Conservation (phyloP, 1,140 invertebrate genomes). For the Dufourea novaeangliae region DNA sequence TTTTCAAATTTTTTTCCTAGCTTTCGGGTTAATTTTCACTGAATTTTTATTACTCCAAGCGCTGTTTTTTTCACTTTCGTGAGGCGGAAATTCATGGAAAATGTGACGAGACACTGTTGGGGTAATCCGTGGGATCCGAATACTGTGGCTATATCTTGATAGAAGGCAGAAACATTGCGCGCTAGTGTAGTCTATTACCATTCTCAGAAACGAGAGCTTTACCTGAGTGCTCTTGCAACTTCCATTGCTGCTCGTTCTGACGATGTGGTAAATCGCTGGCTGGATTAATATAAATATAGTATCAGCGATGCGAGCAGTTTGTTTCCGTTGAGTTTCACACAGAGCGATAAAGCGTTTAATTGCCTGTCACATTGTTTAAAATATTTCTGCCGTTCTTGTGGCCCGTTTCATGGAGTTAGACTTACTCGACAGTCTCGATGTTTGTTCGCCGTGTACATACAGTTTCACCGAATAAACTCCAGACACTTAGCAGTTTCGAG, state of each 20-base stretch:
- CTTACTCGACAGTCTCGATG: background rate
- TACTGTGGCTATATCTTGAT: background rate
- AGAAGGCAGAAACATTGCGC: background rate
- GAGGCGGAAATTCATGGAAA: background rate
- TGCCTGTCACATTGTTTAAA: too few species aligned
- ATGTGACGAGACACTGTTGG: background rate
- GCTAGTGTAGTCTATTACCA: background rate
- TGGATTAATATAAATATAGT: too few species aligned
- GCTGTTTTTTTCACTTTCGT: background rate
- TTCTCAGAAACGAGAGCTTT: background rate
- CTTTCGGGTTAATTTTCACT: background rate
- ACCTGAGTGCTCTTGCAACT: background rate
- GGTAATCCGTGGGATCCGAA: constrained; percentile 2
- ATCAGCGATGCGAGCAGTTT: too few species aligned
- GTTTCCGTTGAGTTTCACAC: too few species aligned
- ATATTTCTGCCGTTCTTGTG: too few species aligned
- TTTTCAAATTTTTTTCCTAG: background rate
- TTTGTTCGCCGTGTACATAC: background rate
- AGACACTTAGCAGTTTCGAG: background rate
- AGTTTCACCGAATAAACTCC: background rate
- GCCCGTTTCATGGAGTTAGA: too few species aligned
- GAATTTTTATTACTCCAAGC: background rate
- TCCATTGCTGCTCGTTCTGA: too few species aligned
- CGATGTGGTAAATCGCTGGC: too few species aligned
- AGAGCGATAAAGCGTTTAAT: too few species aligned